These are phyloP conservation scores for Platorchestia sp. DNA, from an alignment of 1,140 invertebrate species.

Conservation along the genomic window DNA sequence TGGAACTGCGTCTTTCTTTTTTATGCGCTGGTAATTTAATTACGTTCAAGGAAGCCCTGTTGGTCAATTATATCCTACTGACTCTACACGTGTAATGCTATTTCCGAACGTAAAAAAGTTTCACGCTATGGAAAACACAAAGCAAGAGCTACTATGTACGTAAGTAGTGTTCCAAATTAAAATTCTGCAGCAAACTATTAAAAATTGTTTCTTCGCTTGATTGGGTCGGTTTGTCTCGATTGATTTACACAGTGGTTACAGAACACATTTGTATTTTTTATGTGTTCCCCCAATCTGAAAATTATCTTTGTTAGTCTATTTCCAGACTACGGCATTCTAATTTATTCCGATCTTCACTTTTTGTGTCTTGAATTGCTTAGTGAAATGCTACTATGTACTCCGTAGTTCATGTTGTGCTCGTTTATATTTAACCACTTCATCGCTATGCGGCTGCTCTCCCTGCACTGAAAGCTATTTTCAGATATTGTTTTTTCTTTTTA, in stretches of 20 bases:
- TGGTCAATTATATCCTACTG: no score
- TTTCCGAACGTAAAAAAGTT: not conserved
- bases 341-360: not conserved
- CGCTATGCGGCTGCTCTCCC: not conserved
- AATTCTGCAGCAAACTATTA: not conserved
- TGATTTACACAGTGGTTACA: not conserved
- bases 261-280: not conserved
- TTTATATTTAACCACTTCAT: not conserved
- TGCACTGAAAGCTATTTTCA: no score
- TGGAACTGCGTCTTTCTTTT: not conserved
- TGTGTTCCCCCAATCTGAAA: no score
- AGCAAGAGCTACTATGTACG: not conserved
- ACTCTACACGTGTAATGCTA: no score
- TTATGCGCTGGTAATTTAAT: no score
- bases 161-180: not conserved
- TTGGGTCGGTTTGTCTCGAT: not conserved
- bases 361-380: not conserved
- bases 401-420: not conserved
- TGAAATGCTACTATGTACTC: not conserved
- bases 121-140: not conserved
- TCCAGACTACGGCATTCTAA: not conserved
- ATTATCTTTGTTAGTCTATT: not conserved
- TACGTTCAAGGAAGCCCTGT: no score
- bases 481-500: not conserved
- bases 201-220: not conserved